Evolutionary conservation across 2,888 invertebrate genomes (phyloP).

Genomic region (Deroplatys truncata): DNA sequence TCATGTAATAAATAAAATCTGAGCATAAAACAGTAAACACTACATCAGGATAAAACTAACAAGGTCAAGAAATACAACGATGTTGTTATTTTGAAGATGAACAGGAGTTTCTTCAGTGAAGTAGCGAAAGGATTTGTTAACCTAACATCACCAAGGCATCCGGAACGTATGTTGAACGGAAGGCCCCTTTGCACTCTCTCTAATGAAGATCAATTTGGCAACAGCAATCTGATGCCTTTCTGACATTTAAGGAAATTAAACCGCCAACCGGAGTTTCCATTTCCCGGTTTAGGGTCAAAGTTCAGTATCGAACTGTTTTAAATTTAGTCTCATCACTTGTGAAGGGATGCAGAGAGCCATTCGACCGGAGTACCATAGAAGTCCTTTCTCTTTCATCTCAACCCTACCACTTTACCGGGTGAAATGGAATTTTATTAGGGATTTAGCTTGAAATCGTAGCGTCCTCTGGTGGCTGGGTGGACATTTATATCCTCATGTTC

Average conservation of each 20-base stretch:
- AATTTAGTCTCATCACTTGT: background rate
- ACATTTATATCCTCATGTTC: no score
- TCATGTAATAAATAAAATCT: no score
- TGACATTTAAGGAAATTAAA: background rate
- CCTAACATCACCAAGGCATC: no score
- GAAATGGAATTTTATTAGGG: background rate
- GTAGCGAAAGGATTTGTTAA: no score
- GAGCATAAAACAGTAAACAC: no score
- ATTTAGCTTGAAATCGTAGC: background rate
- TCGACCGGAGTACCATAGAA: background rate
- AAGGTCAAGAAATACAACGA: no score
- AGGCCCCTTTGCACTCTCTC: background rate
- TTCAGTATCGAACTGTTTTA: background rate
- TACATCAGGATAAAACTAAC: no score
- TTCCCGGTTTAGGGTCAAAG: background rate
- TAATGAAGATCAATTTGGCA: background rate
- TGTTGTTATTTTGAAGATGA: no score
- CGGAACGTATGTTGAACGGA: no score
- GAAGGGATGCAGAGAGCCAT: background rate
- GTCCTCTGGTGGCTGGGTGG: no score
- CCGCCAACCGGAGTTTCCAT: background rate
- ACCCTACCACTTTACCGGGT: background rate
- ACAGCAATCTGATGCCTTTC: background rate
- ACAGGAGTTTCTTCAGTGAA: no score
- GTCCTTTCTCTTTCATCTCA: background rate